Conservation (phyloP, 1,140 invertebrate genomes). For the Ceratitis capitata region DNA sequence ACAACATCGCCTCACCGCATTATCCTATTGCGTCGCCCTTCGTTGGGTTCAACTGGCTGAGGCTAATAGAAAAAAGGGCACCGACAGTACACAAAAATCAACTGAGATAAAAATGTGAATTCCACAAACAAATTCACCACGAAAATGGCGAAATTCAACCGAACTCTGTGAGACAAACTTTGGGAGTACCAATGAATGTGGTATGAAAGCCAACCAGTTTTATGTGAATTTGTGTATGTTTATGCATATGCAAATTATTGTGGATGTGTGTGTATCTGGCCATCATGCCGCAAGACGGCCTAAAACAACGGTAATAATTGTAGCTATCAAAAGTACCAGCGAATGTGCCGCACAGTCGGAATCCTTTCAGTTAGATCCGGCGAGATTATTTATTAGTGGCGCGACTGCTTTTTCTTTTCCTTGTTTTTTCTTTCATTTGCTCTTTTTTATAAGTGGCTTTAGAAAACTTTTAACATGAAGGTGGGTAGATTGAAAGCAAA, state of each 20-base stretch:
- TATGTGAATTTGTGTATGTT: not conserved
- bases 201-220: not conserved
- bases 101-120: constrained; percentile 13
- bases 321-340: not conserved
- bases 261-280: too few relatives aligned
- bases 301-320: not conserved
- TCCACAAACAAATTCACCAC: not conserved
- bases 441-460: not conserved
- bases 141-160: not conserved
- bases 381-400: constrained; percentile 27
- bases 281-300: not conserved
- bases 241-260: not conserved
- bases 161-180: not conserved
- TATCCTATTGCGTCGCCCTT: not conserved
- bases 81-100: not conserved
- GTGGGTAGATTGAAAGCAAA: not conserved
- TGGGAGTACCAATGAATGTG: not conserved
- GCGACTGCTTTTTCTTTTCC: not conserved
- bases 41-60: not conserved
- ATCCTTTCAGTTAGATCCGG: not conserved
- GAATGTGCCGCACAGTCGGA: not conserved
- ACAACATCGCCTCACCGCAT: not conserved
- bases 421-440: not conserved
- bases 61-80: not conserved
- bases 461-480: not conserved